Base-by-base conservation (phyloP, 1,140 invertebrate genomes). In the Saccostrea glomerata region DNA sequence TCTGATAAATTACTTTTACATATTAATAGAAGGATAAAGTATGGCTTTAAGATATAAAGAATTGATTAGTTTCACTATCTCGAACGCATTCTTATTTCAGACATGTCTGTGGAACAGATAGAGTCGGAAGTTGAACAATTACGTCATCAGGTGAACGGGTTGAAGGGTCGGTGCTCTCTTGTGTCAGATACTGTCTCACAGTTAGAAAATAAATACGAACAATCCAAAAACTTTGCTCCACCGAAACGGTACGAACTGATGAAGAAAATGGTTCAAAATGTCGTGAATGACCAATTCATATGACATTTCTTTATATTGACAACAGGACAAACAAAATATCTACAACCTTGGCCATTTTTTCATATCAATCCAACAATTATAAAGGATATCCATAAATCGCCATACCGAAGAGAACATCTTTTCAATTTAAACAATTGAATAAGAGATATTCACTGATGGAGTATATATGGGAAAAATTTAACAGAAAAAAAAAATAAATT, bases 201-300 rank as follows among this genome's bases (percentile, higher is more conserved):
- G 82, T 84, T 94, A 70, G 92, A 94, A 58, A 88, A 88, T 40
- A 88, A 90, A 60, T 94, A 93, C 90, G 89, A 92, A 60, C 86
- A 88, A n/a, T 93, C 92, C 12, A 94, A 94, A 91, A 89, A 93
- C 7, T 92, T 89, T 70, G 85, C 93, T 0, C 86, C 91, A 47
- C 86, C 92, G 15, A 91, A 92, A 82, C 88, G 93, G 54, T 94
- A 94, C 84, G 84, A 89, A 40, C 84, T 93, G 66, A 89, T 93
- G 73, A 93, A 93, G 82, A 82, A 85, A 12, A 93, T 93, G 92
- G 88, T 93, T n/a, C 93, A 93, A 73, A 91, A 89, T 77, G 92
- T 93, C 9, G 92, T 91, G 40, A 89, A 92, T 77, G 91, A 92
- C 77, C 86, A 92, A 47, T 89, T 92, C n/a, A 90, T 77, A 30